phyloP scores from a whole-genome alignment of 2,113 vertebrate genomes.

The Corythoichthys haematopterus region DNA sequence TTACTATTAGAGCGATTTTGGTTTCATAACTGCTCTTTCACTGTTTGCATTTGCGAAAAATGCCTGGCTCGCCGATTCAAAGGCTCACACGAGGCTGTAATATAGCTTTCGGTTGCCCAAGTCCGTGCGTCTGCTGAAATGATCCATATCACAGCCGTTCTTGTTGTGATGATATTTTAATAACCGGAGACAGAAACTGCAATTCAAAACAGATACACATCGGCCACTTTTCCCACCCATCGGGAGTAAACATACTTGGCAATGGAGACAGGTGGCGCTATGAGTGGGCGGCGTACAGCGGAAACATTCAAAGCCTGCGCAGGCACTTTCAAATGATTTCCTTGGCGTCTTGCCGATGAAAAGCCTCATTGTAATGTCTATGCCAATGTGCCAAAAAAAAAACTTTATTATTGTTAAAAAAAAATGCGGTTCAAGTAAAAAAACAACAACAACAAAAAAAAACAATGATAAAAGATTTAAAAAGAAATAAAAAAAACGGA shows the following conservation, averaged over 20 bases:
- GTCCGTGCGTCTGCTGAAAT: neutral
- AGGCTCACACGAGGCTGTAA: neutral
- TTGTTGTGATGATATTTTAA: neutral
- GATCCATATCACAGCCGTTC: neutral
- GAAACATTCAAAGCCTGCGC: conserved; percentile 2
- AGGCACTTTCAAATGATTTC: neutral
- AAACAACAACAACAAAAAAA: conserved; percentile 22
- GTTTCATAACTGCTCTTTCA: neutral
- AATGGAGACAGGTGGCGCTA: neutral
- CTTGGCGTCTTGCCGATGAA: neutral
- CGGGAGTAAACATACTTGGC: neutral
- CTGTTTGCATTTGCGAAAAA: neutral
- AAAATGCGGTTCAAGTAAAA: conserved; percentile 49
- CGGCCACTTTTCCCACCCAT: neutral
- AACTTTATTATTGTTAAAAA: conserved; percentile 50
- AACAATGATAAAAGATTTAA: conserved; percentile 39
- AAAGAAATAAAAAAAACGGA: neutral
- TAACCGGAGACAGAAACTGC: neutral
- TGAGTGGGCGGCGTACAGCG: neutral
- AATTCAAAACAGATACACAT: neutral
- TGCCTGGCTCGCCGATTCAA: neutral
- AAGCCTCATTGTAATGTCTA: neutral
- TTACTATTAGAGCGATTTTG: no score
- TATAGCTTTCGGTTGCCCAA: neutral
- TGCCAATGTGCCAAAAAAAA: conserved; percentile 22